Percentiles rank a stretch among this genome's conserved stretches.
phyloP scores from a whole-genome alignment of 2,888 invertebrate genomes.

The Salticus scenicus region DNA sequence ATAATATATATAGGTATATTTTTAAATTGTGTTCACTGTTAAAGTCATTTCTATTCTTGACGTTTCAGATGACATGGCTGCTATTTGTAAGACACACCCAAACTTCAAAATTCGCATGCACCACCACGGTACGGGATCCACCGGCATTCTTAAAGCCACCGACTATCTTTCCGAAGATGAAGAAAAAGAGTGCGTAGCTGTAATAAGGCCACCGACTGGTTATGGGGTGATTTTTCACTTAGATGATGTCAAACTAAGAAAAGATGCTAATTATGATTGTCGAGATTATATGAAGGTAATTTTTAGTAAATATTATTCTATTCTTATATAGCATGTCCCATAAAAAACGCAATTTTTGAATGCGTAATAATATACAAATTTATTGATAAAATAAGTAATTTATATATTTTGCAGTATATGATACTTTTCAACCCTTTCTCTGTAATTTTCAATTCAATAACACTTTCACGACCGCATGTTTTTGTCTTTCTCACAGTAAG shows the following conservation, averaged over 20 bases:
- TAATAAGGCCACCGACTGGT: slow-evolving; percentile 56
- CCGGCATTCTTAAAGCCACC: slow-evolving; percentile 51
- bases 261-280: slow-evolving; percentile 49
- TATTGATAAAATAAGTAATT: too few species aligned
- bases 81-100: slow-evolving; percentile 40
- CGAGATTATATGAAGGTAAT: slow-evolving; percentile 63
- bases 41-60: background rate
- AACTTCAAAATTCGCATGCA: slow-evolving; percentile 64
- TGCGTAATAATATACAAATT: too few species aligned
- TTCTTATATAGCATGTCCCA: too few species aligned
- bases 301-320: too few species aligned
- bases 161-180: slow-evolving; percentile 39
- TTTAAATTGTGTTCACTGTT: too few species aligned
- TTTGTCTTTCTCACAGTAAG: too few species aligned
- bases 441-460: too few species aligned
- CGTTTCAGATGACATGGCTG: slow-evolving; percentile 59
- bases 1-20: too few species aligned
- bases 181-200: slow-evolving; percentile 51
- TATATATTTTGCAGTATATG: too few species aligned
- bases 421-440: too few species aligned
- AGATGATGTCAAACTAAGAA: slow-evolving; percentile 45
- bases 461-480: too few species aligned
- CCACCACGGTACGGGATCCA: slow-evolving; percentile 55
- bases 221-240: slow-evolving; percentile 55
- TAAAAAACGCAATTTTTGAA: too few species aligned